phyloP scores from a whole-genome alignment of 2,888 invertebrate species.

The Drosophila macrospina region DNA sequence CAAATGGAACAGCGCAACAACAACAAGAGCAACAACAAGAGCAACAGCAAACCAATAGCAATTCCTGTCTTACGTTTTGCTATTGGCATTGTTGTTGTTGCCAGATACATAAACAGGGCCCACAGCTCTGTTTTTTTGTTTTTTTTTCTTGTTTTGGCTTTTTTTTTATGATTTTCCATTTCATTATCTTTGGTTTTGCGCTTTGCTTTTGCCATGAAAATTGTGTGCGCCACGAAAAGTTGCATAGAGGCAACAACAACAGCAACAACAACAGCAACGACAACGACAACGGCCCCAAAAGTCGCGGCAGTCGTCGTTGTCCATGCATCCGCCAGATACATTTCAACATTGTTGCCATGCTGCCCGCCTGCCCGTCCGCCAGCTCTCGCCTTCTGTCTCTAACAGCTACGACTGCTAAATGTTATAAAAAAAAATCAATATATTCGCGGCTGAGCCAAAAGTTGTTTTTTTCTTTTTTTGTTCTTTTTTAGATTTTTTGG shows the following conservation, averaged over 20 bases:
- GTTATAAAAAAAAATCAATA: conserved; percentile 46
- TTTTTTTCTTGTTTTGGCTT: background rate
- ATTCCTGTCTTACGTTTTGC: conserved; percentile 28
- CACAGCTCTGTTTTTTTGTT: conserved; percentile 12
- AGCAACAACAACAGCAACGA: conserved; percentile 6
- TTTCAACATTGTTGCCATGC: conserved; percentile 46
- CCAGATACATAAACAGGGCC: conserved; percentile 29
- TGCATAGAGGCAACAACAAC: conserved; percentile 28
- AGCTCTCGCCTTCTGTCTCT: conserved; percentile 34
- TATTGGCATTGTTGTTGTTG: conserved; percentile 1
- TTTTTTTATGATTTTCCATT: conserved; percentile 35
- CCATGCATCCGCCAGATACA: conserved; percentile 38
- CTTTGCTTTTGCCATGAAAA: conserved; percentile 17
- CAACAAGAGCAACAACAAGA: conserved; percentile 15
- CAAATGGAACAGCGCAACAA: conserved; percentile 28
- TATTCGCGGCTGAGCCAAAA: conserved; percentile 40
- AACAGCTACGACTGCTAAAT: conserved; percentile 40
- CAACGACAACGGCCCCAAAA: conserved; percentile 8
- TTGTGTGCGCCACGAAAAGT: conserved; percentile 30
- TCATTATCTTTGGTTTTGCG: conserved; percentile 22
- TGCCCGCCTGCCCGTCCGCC: conserved; percentile 42
- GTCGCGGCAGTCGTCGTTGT: conserved; percentile 11
- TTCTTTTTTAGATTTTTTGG: too few relatives aligned
- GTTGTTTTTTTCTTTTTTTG: too few relatives aligned
- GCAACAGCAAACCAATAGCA: conserved; percentile 21